Base-by-base conservation (phyloP, 1,140 invertebrate genomes). In the Metopolophium dirhodum region DNA sequence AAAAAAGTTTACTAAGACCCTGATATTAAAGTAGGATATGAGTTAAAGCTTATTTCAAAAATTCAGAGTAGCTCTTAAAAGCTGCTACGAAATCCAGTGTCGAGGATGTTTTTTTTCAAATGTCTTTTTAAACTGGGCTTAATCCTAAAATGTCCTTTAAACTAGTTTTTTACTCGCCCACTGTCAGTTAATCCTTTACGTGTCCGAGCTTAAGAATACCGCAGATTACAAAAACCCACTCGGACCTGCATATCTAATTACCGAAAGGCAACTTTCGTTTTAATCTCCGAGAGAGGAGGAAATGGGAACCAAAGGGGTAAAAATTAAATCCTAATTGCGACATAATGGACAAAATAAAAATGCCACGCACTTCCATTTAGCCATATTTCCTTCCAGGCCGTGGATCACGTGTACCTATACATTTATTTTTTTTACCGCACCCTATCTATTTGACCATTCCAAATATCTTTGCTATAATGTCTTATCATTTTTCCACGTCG, bases 161-260 rank as follows among this genome's bases (percentile, higher is more conserved):
- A 93, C 68, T 93, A 83, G 90, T 83, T 54, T 85, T 93, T 54
- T 93, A 47, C 61, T 93, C 91, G 51, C 82, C 51, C 82, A 6
- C 68, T 37, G 91, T 93, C 82, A 54, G 91, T 83, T 85, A 93
- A 93, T 93, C 91, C 91, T 93, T 57, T 93, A 93, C 91, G 91
- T 93, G 91, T 93, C 91, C 91, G 47, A 93, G 91, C 91, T 93
- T 93, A 93, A 93, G 91, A 93, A 93, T 83, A 93, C 91, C 91
- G 35, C 91, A 93, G 91, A 93, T 93, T 93, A 93, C 82, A 93
- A 93, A 93, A 93, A 93, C 91, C 91, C 82, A 93, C 91, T 93
- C 45, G 91, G 91, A 93, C 91, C 91, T 93, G 91, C 91, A 93
- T 93, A 93, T 93, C 91, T 93, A 93, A 93, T 93, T 93, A 93